Conservation (phyloP, 23 tunicate species). For the Halocynthia roretzi region DNA sequence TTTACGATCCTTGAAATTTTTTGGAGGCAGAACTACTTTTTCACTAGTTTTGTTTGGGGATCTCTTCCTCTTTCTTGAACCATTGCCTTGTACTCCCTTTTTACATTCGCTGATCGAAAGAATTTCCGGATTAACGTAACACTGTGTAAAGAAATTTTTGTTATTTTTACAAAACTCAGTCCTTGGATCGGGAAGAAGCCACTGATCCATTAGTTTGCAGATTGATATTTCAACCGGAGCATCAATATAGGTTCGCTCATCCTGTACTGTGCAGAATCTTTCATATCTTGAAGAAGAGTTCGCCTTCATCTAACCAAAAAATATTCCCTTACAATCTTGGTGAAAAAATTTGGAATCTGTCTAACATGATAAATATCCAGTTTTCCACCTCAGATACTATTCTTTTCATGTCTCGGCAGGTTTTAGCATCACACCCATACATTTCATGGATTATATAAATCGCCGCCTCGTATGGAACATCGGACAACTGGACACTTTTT, state of each 20-base stretch:
- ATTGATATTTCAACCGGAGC: conserved; percentile 13
- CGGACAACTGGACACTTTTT: neutral
- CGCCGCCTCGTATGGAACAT: neutral
- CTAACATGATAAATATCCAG: no score
- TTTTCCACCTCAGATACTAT: neutral
- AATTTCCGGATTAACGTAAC: conserved; percentile 4
- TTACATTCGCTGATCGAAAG: no score
- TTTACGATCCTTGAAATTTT: neutral
- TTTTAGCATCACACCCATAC: conserved; percentile 11
- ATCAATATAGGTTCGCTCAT: neutral
- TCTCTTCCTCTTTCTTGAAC: neutral
- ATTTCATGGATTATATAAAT: conserved; percentile 8
- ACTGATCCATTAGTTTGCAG: neutral
- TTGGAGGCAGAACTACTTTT: no score
- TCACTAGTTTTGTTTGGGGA: neutral
- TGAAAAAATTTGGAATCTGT: neutral
- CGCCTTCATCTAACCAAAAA: neutral
- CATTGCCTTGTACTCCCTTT: no score
- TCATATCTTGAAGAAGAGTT: neutral
- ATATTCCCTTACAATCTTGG: neutral
- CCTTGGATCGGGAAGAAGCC: conserved; percentile 5
- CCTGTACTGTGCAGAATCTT: neutral
- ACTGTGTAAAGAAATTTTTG: conserved; percentile 1
- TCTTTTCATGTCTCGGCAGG: conserved; percentile 1
- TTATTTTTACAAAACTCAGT: neutral